A percentile compares a stretch with the other conserved stretches of the same genome.
Evolutionary conservation across 2,797 vertebrate genomes (phyloP).

Genomic region (Furcifer pardalis): DNA sequence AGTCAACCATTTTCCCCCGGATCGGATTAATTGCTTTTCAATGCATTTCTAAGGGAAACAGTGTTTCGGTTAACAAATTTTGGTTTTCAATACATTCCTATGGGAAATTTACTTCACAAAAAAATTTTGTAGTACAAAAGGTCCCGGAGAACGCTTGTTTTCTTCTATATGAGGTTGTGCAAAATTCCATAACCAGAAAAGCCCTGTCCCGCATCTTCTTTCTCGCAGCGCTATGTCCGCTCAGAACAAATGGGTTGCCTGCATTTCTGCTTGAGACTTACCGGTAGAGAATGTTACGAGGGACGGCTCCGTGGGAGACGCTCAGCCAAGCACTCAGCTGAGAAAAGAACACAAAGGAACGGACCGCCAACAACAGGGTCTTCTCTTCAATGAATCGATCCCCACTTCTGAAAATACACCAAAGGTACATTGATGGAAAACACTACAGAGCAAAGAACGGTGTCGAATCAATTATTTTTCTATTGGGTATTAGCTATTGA

Average conservation of each 20-base stretch:
- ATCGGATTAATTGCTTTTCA: too few species aligned
- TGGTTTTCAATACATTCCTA: too few species aligned
- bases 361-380: conserved; percentile 92
- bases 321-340: conserved; percentile 99
- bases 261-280: conserved; percentile 59
- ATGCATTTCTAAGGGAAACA: too few species aligned
- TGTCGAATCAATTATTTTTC: too few species aligned
- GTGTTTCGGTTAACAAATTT: too few species aligned
- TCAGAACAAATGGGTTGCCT: accelerated
- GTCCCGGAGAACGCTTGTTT: too few species aligned
- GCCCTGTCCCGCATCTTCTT: background rate
- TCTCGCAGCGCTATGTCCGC: conserved; percentile 5
- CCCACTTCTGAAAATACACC: conserved; percentile 82
- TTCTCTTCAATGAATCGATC: conserved; percentile 97
- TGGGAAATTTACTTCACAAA: too few species aligned
- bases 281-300: conserved; percentile 98
- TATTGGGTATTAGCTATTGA: too few species aligned
- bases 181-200: background rate
- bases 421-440: conserved; percentile 28
- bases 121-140: too few species aligned
- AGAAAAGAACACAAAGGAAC: conserved; percentile 98
- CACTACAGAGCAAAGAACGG: conserved; percentile 10
- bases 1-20: too few species aligned
- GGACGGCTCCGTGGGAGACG: conserved; percentile 96
- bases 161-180: background rate